A percentile compares a stretch with the other conserved stretches of the same genome.
These are phyloP conservation scores for Vidua chalybeata DNA, from an alignment of 2,113 vertebrate genomes.

Conservation along the genomic window DNA sequence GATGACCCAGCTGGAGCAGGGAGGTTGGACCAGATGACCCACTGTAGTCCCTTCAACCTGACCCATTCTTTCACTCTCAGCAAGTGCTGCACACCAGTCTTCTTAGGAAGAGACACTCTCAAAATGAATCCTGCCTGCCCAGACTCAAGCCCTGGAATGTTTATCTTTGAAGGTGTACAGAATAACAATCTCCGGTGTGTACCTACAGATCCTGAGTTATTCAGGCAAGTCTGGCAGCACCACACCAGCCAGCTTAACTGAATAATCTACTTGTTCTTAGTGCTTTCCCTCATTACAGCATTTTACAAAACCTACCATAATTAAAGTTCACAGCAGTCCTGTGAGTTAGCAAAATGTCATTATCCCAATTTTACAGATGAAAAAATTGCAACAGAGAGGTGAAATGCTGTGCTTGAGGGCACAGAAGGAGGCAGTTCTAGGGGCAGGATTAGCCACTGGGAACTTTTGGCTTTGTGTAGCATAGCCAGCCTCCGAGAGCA, in stretches of 20 bases:
- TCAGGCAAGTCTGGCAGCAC: not conserved
- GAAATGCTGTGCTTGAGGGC: slow-evolving; percentile 19
- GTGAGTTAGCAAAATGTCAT: slow-evolving; percentile 30
- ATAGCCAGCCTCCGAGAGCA: not conserved
- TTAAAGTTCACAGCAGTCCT: slow-evolving; percentile 58
- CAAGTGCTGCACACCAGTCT: not conserved
- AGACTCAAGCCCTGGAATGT: not conserved
- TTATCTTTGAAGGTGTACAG: not conserved
- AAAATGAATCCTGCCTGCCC: not conserved
- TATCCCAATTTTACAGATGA: slow-evolving; percentile 63
- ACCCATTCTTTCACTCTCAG: not conserved
- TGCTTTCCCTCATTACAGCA: slow-evolving; percentile 51
- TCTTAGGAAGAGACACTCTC: not conserved
- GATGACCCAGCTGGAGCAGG: not conserved
- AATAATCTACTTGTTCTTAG: slow-evolving; percentile 10
- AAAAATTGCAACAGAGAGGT: slow-evolving; percentile 34
- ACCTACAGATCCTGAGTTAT: not conserved
- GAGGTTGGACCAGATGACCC: not conserved
- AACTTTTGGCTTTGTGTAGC: not conserved
- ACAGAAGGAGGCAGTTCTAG: not conserved
- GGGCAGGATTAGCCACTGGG: not conserved
- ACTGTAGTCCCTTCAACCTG: not conserved
- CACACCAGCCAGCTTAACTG: slow-evolving; percentile 12
- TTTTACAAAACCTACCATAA: slow-evolving; percentile 38
- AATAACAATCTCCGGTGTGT: not conserved